Evolutionary conservation across 2,888 invertebrate species (phyloP), one percentile per base, ranked within the genome.

Genomic region (Mesochorus sp.): DNA sequence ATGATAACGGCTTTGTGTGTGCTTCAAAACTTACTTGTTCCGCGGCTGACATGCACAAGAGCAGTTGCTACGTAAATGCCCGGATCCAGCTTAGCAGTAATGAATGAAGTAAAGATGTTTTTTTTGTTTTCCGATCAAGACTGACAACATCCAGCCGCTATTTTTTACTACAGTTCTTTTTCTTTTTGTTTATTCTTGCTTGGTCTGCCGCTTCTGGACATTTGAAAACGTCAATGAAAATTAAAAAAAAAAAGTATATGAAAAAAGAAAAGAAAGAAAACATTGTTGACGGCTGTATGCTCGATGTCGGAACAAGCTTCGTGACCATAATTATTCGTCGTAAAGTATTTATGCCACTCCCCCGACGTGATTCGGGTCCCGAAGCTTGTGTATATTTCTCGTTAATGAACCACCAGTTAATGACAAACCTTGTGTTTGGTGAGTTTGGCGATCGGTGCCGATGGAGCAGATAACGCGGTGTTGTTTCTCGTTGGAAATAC

Each of bases 11-110:
- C n/a, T n/a, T n/a, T n/a, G n/a, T n/a, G n/a, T n/a, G n/a, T n/a
- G n/a, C n/a, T n/a, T n/a, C n/a, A 76, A 79, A 83, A 90, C 90
- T 91, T 89, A 90, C 90, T 86, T 88, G 88, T 79, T 74, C 77
- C 83, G 82, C 81, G 85, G 80, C 76, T 83, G 84, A 89, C 89
- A 90, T 89, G 89, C 85, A 89, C 88, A 85, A 89, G 87, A 84
- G 87, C 87, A 81, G 88, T 89, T 83, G 88, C 88, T 86, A 90
- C 87, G 88, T 88, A 89, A 86, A 87, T 88, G 87, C 88, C 89
- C 81, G 86, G 87, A 88, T 88, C 89, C 89, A 88, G 89, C 89
- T 90, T 89, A 88, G 86, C 85, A 82, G 83, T 62, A 74, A 66
- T 71, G 66, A 59, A 68, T 68, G 59, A 61, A 51, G 82, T 86